Conservation (phyloP, 2,113 vertebrate species). For the Promerops cafer region DNA sequence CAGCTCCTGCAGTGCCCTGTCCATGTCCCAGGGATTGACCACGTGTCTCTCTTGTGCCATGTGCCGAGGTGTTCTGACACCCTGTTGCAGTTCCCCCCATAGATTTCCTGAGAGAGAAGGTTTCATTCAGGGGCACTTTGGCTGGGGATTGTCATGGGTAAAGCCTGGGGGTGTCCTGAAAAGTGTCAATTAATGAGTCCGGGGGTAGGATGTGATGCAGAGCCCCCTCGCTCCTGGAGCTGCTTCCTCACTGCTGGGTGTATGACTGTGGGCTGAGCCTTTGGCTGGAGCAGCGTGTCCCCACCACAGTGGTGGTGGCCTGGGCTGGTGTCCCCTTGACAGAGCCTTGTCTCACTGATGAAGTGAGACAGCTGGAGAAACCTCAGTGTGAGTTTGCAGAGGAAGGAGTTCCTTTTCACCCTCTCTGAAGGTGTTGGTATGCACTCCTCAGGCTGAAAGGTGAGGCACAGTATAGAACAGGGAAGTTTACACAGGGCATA, state of each 20-base stretch:
- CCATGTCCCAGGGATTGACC: rapidly evolving
- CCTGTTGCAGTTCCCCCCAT: rapidly evolving
- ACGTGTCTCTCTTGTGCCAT: rapidly evolving
- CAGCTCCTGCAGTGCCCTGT: background rate
- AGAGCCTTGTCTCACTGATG: background rate
- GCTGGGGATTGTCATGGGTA: rapidly evolving
- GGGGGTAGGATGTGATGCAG: rapidly evolving
- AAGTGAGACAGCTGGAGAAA: background rate
- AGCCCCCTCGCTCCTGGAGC: rapidly evolving
- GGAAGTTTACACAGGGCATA: background rate
- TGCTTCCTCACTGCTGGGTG: rapidly evolving
- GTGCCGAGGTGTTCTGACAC: background rate
- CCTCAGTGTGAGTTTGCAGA: background rate
- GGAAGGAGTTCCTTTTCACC: background rate
- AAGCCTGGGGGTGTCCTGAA: background rate
- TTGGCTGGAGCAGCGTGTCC: background rate
- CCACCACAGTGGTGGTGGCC: background rate
- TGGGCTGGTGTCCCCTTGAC: background rate
- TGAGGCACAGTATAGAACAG: background rate
- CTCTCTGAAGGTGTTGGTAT: background rate
- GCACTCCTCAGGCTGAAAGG: background rate
- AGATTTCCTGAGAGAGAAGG: background rate
- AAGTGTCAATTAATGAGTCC: background rate
- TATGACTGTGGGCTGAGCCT: background rate
- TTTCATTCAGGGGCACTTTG: background rate